phyloP scores from a whole-genome alignment of 2,797 vertebrate species.

The Emys orbicularis region DNA sequence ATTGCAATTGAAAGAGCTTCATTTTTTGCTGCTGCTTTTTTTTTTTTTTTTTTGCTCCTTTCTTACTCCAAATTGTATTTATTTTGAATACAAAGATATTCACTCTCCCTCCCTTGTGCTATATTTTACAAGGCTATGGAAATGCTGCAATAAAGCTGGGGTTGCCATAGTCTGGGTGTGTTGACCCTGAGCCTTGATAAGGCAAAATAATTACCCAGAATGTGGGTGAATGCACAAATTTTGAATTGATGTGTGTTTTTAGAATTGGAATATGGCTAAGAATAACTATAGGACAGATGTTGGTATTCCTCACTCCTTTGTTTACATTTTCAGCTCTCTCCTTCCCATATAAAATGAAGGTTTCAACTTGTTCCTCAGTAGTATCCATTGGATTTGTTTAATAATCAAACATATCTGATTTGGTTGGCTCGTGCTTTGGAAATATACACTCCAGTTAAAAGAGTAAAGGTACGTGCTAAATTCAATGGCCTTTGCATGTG shows the following conservation, averaged over 20 bases:
- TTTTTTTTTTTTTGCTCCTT: neutral
- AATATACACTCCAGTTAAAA: neutral
- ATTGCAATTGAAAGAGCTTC: neutral
- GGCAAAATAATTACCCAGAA: neutral
- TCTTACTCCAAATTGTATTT: neutral
- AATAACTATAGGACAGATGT: neutral
- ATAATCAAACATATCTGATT: fast-evolving
- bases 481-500: neutral
- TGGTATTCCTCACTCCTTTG: neutral
- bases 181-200: neutral
- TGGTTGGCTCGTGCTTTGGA: neutral
- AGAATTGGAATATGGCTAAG: neutral
- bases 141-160: neutral
- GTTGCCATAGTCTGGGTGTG: neutral
- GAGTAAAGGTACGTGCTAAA: neutral
- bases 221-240: neutral
- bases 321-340: neutral
- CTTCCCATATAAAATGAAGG: neutral
- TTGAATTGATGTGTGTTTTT: neutral
- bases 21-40: neutral
- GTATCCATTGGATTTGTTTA: neutral
- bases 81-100: neutral
- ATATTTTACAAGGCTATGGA: neutral
- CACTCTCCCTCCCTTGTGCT: neutral
- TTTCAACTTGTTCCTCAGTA: neutral